A percentile compares a stretch with the other conserved stretches of the same genome.
These are phyloP conservation scores for Digitonthophagus gazella DNA, from an alignment of 2,888 invertebrate species.

Conservation along the genomic window DNA sequence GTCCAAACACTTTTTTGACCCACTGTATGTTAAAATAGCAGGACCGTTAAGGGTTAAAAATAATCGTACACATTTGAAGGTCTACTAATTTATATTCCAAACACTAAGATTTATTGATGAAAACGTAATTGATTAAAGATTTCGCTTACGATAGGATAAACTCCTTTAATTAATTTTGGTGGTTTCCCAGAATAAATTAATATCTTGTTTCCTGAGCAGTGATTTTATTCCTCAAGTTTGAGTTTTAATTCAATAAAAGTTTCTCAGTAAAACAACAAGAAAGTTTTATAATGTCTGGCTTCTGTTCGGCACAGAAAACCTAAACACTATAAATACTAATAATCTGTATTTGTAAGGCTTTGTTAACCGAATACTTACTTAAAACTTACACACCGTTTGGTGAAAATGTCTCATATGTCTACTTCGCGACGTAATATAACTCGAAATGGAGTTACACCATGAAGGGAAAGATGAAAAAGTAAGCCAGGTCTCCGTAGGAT, in stretches of 20 bases:
- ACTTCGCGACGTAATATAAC: no score
- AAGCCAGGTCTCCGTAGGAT: no score
- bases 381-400: constrained; percentile 62
- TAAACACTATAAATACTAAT: constrained; percentile 68
- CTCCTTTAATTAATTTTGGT: constrained; percentile 60
- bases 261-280: constrained; percentile 82
- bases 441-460: no score
- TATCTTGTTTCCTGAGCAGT: constrained; percentile 74
- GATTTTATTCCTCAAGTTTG: constrained; percentile 59
- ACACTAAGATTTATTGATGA: constrained; percentile 81
- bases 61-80: no score
- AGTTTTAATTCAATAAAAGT: constrained; percentile 67
- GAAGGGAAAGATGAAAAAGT: no score
- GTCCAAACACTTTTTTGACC: no score
- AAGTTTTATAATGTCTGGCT: constrained; percentile 74
- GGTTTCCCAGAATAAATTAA: constrained; percentile 78
- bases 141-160: constrained; percentile 70
- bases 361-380: constrained; percentile 65
- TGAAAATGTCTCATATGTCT: no score
- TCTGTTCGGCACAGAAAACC: constrained; percentile 77
- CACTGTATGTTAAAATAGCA: no score
- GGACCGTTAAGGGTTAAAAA: no score
- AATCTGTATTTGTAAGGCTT: constrained; percentile 61
- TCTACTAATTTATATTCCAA: no score
- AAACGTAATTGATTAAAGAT: constrained; percentile 70